Base-by-base conservation (phyloP, 35 echinoderm and acorn worm genomes). In the Apostichopus japonicus region DNA sequence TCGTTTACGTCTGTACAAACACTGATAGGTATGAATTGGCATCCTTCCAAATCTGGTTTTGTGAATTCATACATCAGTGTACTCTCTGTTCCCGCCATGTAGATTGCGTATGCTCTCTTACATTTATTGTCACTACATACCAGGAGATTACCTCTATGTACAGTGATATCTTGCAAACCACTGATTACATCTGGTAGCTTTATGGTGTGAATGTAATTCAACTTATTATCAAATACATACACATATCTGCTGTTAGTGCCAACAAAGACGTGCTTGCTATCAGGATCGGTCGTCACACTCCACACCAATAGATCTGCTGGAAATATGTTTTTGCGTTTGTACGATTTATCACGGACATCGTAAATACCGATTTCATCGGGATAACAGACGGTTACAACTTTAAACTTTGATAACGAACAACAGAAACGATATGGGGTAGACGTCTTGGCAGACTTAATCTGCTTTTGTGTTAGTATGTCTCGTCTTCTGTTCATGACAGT, bases 221-320 rank as follows among this genome's bases (percentile, higher is more conserved):
- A 15, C 25, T 15, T 7, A 44, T 44, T 25, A n/a, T 73, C 71
- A 73, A 73, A 73, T 15, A 73, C 71, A 73, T 73, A 73, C 71
- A 73, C 71, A 73, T 73, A 16, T 84, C 81, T 84, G 81, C 54
- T 58, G 22, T 59, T 8, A 17, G 54, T 24, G 6, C 81, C 81
- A 59, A 84, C 81, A 19, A 84, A 22, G 54, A 84, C 57, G 81
- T 84, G 53, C 56, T 84, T 58, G 81, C 53, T 84, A 15, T 1
- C 54, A 57, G 4, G 6, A 84, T 84, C 81, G 57, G 81, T 84
- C 19, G 81, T 16, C 57, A 84, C 54, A 84, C 81, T 57, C 53
- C 1, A 4, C 19, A 59, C 54, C 56, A 8, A 19, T 54, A 4
- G 53, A 84, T 22, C 54, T 56, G 15, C 15, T 24, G 81, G 53